Evolutionary conservation across 2,888 invertebrate genomes (phyloP), one percentile per base, ranked within the genome.

Genomic region (Salticus scenicus): DNA sequence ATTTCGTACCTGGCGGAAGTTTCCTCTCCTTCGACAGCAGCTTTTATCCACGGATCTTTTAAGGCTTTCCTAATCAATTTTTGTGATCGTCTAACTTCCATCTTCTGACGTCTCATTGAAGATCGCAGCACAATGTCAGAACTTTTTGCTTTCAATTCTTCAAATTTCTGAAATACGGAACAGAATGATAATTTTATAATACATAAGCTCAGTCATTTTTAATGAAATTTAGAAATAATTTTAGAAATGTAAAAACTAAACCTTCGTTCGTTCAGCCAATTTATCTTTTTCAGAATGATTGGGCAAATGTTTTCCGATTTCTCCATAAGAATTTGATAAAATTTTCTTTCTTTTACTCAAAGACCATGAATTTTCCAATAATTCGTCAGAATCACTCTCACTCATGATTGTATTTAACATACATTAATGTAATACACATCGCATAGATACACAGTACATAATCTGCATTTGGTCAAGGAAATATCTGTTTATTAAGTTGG

Each of bases 1-100:
- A n/a, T n/a, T n/a, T n/a, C n/a, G n/a, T n/a, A n/a, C n/a, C n/a
- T n/a, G n/a, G n/a, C n/a, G n/a, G n/a, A n/a, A n/a, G n/a, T n/a
- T n/a, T n/a, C n/a, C n/a, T n/a, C n/a, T n/a, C n/a, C 27, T 41
- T 73, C 51, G 0, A 84, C 73, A 27, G 57, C 8, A 17, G 67
- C 28, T 63, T 67, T 77, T 24, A 84, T 51, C 17, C 24, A 33
- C 24, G 83, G 75, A 57, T 82, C 87, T 71, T 70, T 69, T 14
- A 78, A 47, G 31, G 87, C 81, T 57, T 64, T 87, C 47, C 82
- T 87, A 17, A 82, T 20, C 17, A 82, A 64, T 41, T 47, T 78
- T 17, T 41, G 69, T 5, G 82, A 67, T 63, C 63, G 78, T 37
- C 70, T 64, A 31, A 64, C 47, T 42, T 87, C 87, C 20, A 57